Evolutionary conservation across 1,140 invertebrate species (phyloP).

Genomic region (Oryctes rhinoceros): DNA sequence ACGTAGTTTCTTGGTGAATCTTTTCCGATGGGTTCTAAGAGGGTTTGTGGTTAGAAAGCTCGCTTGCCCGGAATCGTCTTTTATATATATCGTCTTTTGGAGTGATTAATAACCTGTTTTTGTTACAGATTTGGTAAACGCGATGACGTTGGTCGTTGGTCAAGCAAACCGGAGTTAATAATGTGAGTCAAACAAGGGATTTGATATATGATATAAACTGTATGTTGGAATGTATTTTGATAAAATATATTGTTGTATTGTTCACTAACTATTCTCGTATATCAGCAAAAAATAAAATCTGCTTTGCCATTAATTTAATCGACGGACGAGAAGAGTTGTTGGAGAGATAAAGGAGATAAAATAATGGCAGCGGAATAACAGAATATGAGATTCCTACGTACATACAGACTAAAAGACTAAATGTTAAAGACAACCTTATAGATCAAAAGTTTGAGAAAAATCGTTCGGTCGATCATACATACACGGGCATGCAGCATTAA

Average conservation of each 20-base stretch:
- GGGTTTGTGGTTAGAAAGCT: no score
- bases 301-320: not conserved
- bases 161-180: no score
- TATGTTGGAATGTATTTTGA: no score
- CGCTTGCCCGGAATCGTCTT: no score
- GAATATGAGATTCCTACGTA: not conserved
- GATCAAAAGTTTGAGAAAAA: constrained; percentile 36
- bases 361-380: not conserved
- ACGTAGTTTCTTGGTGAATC: no score
- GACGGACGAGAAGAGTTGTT: not conserved
- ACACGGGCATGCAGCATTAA: not conserved
- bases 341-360: constrained; percentile 4
- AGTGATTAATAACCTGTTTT: no score
- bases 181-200: no score
- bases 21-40: no score
- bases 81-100: no score
- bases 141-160: no score
- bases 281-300: not conserved
- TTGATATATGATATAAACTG: no score
- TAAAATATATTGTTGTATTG: not conserved
- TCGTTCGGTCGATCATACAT: constrained; percentile 5
- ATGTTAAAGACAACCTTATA: constrained; percentile 21
- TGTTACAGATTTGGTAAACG: no score
- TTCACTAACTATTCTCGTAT: not conserved
- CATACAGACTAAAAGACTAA: not conserved